Evolutionary conservation across 2,888 invertebrate genomes (phyloP), one percentile per base, ranked within the genome.

Genomic region (Drosophila gaucha): DNA sequence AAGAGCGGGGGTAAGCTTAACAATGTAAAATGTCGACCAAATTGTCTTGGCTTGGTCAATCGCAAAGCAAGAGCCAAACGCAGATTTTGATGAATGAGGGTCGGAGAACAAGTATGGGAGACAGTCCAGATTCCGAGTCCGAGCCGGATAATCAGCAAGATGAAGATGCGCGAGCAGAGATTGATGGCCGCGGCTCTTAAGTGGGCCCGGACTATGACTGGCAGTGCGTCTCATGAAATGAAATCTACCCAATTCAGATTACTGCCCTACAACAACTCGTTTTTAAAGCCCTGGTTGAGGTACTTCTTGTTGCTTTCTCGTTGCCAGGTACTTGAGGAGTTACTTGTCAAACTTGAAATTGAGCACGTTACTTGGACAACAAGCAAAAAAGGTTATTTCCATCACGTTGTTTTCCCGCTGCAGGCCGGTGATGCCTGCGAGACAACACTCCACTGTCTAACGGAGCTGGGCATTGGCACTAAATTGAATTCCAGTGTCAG

Each of bases 391-490:
- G 94, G 95, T 24, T 94, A 94, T 91, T 95, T 94, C 89, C 94
- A 94, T 88, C 95, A 95, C 91, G 94, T 95, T 55, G 93, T 95
- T 57, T 95, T 95, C 89, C 95, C 95, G 8, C 91, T 95, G 74
- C 93, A 94, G 63, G 94, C 95, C 28, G 95, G 95, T 33, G 95
- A 95, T 74, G 93, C 93, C 55, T 95, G 95, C 82, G 95, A 95
- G 90, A 95, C 95, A 64, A 94, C 95, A 91, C 91, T 95, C 56
- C 95, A 95, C 87, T 95, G 95, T 83, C 93, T 95, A 64, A 95
- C 95, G 1, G 94, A 95, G 89, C 92, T 95, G 76, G 95, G 95
- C 30, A 95, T 95, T 70, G 95, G 95, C 18, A 93, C 94, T 22
- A 93, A 93, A 88, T 93, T 93, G 90, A 95, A 94, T 91, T 95